A percentile compares a stretch with the other conserved stretches of the same genome.
These are phyloP conservation scores for Clarias batrachus DNA, from an alignment of 2,113 vertebrate species.

Conservation along the genomic window DNA sequence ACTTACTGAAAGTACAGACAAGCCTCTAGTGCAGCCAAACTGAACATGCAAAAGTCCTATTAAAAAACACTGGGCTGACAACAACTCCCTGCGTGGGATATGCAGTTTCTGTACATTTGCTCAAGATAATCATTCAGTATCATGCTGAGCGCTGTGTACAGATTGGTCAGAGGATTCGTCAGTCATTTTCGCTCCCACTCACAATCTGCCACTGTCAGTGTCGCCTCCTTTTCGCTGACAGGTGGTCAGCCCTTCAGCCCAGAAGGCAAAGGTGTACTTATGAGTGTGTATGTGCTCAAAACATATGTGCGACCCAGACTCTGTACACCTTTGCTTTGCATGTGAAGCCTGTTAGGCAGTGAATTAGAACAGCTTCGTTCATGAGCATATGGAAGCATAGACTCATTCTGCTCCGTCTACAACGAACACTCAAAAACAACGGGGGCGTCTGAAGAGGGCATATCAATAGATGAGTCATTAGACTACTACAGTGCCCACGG, in stretches of 20 bases:
- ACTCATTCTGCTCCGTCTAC: slow-evolving; percentile 34
- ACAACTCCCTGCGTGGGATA: slow-evolving; percentile 11
- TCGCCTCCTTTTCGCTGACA: slow-evolving; percentile 41
- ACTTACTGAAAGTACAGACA: not conserved
- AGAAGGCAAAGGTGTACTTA: slow-evolving; percentile 44
- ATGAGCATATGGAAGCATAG: slow-evolving; percentile 41
- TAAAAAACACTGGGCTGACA: not conserved
- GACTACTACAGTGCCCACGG: slow-evolving; percentile 44
- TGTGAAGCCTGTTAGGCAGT: slow-evolving; percentile 15
- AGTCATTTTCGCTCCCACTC: slow-evolving; percentile 54
- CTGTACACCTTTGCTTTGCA: slow-evolving; percentile 34
- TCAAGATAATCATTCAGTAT: slow-evolving; percentile 55
- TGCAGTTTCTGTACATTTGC: slow-evolving; percentile 28
- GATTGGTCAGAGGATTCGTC: slow-evolving; percentile 53
- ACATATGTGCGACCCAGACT: slow-evolving; percentile 14
- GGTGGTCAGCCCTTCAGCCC: slow-evolving; percentile 45
- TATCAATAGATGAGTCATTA: slow-evolving; percentile 49
- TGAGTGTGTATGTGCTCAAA: slow-evolving; percentile 12
- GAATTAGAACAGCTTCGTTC: slow-evolving; percentile 32
- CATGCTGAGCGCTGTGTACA: slow-evolving; percentile 49
- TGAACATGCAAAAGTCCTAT: slow-evolving; percentile 14
- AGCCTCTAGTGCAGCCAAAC: not conserved
- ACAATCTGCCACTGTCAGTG: slow-evolving; percentile 50
- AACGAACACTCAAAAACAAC: slow-evolving; percentile 37
- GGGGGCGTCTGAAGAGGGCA: slow-evolving; percentile 44